Evolutionary conservation across 2,113 vertebrate species (phyloP).

Genomic region (Lamprologus tigripictilis): DNA sequence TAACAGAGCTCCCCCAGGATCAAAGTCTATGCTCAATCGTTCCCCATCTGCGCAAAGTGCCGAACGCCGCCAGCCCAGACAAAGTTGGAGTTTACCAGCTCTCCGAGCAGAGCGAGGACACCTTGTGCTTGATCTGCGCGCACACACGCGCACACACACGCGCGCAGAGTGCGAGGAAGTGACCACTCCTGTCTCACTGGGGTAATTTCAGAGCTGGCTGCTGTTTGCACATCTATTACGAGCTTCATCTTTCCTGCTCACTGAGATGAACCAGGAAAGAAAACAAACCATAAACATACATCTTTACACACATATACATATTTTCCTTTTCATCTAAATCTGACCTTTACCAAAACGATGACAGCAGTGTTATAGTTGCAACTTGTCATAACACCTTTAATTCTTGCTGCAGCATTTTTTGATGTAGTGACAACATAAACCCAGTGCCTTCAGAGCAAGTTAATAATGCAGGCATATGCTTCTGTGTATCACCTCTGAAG

Average conservation of each 20-base stretch:
- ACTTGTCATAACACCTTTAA: fast-evolving
- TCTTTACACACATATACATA: not conserved
- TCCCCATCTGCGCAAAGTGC: not conserved
- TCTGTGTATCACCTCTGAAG: not conserved
- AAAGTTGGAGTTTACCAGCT: constrained; percentile 44
- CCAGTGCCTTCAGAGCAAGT: not conserved
- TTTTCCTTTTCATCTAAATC: not conserved
- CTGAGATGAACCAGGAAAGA: not conserved
- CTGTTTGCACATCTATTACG: not conserved
- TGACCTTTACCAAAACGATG: not conserved
- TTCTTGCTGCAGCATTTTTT: not conserved
- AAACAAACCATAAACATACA: not conserved
- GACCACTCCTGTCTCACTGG: not conserved
- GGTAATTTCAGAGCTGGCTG: not conserved
- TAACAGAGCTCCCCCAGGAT: not conserved
- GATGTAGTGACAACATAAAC: not conserved
- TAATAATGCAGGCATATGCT: not conserved
- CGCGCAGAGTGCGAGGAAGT: not conserved
- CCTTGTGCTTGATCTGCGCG: not conserved
- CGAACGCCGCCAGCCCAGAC: not conserved
- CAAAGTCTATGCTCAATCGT: not conserved
- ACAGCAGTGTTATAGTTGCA: not conserved
- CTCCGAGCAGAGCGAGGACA: not conserved
- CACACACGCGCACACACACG: not conserved
- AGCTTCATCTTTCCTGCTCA: constrained; percentile 21